A percentile compares a stretch with the other conserved stretches of the same genome.
These are phyloP conservation scores for Lonchura striata DNA, from an alignment of 2,113 vertebrate species.

Conservation along the genomic window DNA sequence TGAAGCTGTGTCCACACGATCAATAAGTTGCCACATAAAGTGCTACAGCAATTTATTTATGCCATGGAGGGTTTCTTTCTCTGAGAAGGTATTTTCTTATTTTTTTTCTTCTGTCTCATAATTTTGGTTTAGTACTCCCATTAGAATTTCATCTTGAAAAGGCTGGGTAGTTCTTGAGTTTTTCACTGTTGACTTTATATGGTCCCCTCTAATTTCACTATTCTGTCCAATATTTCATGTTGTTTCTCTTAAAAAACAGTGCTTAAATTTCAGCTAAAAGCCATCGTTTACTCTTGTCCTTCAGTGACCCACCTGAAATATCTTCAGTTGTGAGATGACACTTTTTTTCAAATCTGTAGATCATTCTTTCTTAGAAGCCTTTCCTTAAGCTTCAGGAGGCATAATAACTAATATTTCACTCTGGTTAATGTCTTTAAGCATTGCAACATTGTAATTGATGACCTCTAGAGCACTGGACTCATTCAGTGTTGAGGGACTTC, in stretches of 20 bases:
- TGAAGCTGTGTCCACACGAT: not conserved
- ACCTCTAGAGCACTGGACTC: not conserved
- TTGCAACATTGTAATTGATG: not conserved
- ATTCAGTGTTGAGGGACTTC: not conserved
- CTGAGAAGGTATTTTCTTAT: not conserved
- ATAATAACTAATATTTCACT: not conserved
- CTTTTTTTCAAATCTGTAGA: not conserved
- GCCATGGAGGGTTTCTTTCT: not conserved
- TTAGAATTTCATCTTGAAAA: not conserved
- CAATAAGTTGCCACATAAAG: not conserved
- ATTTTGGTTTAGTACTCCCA: not conserved
- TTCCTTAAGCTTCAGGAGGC: not conserved
- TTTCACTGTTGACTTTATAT: not conserved
- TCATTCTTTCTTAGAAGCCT: not conserved
- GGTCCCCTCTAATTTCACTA: not conserved
- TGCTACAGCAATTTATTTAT: not conserved
- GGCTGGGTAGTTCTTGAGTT: not conserved
- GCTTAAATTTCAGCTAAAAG: not conserved
- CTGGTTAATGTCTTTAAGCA: not conserved
- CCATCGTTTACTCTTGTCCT: not conserved
- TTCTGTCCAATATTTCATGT: not conserved
- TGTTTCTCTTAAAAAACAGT: not conserved
- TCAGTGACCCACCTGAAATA: not conserved
- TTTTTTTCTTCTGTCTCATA: not conserved
- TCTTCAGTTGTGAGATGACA: not conserved